These are phyloP conservation scores for Dissostichus mawsoni DNA, from an alignment of 2,113 vertebrate genomes.

Conservation along the genomic window DNA sequence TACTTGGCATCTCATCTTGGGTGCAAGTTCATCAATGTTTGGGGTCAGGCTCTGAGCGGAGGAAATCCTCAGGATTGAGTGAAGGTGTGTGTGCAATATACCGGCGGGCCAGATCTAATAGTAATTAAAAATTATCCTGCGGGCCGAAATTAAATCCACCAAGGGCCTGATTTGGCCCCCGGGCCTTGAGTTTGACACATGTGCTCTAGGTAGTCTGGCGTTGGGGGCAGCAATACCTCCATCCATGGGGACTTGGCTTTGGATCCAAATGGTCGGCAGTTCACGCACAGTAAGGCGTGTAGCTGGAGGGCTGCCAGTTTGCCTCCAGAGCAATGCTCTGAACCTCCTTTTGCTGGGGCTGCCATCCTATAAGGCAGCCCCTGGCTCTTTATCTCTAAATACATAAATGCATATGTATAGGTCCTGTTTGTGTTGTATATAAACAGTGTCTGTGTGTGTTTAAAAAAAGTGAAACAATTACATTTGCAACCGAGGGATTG, in stretches of 20 bases:
- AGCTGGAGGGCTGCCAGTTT: neutral
- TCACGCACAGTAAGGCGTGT: neutral
- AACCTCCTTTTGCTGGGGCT: neutral
- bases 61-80: too few relatives aligned
- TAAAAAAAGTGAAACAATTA: neutral
- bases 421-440: neutral
- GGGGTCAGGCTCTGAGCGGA: too few relatives aligned
- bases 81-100: too few relatives aligned
- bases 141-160: too few relatives aligned
- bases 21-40: too few relatives aligned
- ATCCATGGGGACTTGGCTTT: neutral
- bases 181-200: too few relatives aligned
- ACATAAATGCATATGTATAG: neutral
- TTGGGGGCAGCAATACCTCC: neutral
- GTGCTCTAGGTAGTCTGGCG: neutral
- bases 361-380: neutral
- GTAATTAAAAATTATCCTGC: too few relatives aligned
- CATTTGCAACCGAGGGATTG: neutral
- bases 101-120: too few relatives aligned
- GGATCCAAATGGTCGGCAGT: too few relatives aligned
- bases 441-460: neutral
- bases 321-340: neutral
- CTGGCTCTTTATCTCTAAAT: neutral
- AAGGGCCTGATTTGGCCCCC: too few relatives aligned
- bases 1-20: too few relatives aligned